Conservation (phyloP, 2,797 vertebrate species). For the Acridotheres tristis region DNA sequence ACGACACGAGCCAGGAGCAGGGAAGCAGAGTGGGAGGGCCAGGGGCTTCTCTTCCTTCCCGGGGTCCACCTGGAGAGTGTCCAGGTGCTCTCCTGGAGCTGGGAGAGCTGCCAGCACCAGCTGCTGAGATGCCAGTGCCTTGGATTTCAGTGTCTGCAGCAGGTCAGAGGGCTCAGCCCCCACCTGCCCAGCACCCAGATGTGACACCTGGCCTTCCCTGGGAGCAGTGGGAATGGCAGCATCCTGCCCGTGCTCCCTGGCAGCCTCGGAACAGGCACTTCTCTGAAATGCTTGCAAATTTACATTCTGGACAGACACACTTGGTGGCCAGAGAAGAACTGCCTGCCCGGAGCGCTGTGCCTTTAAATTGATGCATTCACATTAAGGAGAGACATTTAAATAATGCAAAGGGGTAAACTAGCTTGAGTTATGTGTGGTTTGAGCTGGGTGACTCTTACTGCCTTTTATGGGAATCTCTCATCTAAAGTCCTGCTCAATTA, state of each 20-base stretch:
- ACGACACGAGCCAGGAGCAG: neutral
- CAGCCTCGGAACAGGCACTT: neutral
- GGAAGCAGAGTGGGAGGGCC: neutral
- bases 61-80: neutral
- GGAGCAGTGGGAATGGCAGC: neutral
- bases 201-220: neutral
- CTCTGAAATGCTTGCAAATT: neutral
- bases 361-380: slow-evolving; percentile 49
- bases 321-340: neutral
- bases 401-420: slow-evolving; percentile 68
- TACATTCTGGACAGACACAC: neutral
- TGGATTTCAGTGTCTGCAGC: neutral
- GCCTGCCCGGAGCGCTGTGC: neutral
- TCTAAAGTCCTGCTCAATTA: slow-evolving; percentile 60
- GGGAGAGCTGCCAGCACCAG: neutral
- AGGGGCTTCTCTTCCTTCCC: neutral
- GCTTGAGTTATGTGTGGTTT: slow-evolving; percentile 64
- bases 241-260: neutral
- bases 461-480: slow-evolving; percentile 68
- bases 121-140: rapidly evolving
- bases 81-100: neutral
- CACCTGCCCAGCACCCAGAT: neutral
- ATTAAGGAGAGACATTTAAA: slow-evolving; percentile 63
- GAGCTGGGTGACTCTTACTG: slow-evolving; percentile 56
- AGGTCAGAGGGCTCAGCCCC: neutral